These are phyloP conservation scores for Apis florea DNA, from an alignment of 1,140 invertebrate species.

Conservation along the genomic window DNA sequence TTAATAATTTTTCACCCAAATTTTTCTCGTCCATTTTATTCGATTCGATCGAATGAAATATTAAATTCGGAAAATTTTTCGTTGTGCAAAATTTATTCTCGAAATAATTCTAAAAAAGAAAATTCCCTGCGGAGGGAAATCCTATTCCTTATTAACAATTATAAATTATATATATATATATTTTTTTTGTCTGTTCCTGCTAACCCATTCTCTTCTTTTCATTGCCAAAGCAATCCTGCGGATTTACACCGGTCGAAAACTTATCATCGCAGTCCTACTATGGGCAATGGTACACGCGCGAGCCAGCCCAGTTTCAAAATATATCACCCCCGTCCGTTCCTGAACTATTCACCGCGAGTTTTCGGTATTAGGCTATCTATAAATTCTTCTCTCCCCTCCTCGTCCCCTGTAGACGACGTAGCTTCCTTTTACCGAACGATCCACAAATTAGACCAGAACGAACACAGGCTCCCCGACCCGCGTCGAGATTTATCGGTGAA, in stretches of 20 bases:
- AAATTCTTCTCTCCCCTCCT: slow-evolving; percentile 59
- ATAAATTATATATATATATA: no score
- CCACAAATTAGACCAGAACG: slow-evolving; percentile 62
- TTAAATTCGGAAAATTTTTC: neutral
- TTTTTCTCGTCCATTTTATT: no score
- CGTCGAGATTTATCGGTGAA: slow-evolving; percentile 56
- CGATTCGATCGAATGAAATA: neutral
- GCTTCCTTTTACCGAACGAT: slow-evolving; percentile 58
- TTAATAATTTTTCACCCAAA: neutral
- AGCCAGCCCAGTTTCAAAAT: slow-evolving; percentile 50
- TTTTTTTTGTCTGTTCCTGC: no score
- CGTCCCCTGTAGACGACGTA: slow-evolving; percentile 49
- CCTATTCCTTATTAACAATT: no score
- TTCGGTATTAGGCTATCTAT: slow-evolving; percentile 67
- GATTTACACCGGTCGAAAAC: slow-evolving; percentile 62
- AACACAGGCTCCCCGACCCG: slow-evolving; percentile 7
- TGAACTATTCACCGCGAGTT: slow-evolving; percentile 63
- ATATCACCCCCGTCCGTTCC: slow-evolving; percentile 42
- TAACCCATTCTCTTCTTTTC: neutral
- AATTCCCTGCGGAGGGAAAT: no score
- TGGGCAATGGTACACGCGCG: slow-evolving; percentile 16
- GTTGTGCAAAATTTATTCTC: neutral
- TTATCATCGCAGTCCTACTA: slow-evolving; percentile 53
- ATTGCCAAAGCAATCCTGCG: neutral
- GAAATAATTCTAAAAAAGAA: neutral